Base-by-base conservation (phyloP, 2,797 vertebrate species). In the Fistularia commersonii region DNA sequence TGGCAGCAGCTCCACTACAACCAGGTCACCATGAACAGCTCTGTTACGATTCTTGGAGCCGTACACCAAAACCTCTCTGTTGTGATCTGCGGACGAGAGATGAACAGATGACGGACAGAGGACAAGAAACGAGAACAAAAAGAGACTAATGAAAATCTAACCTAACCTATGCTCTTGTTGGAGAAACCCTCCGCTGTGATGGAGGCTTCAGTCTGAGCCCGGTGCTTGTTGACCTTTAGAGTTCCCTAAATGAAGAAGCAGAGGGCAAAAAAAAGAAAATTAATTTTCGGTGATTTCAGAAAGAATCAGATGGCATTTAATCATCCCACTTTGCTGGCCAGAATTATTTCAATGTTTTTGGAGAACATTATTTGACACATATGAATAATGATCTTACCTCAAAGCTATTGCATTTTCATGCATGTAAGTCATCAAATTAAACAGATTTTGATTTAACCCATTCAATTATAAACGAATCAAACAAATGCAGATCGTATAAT, bases 221-320 rank as follows among this genome's bases (percentile, higher is more conserved):
- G 88, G 57, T 99, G 93, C 63, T 96, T 98, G 71, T 93, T 99
- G 61, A 98, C 93, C 7, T 79, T 92, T 76, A 99, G 86, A 0
- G 82, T 83, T 0, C 96, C 97, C 97, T 99, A 72, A 23, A 2
- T 23, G 23, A 23, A 23, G 23, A 23, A 61, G 71, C 9, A 41
- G 8, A 57, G 43, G 9, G 3, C 34, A n/a, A 32, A 1, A 41
- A 1, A 36, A 1, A 33, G 36, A 13, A 23, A 34, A 23, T 49
- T 32, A 6, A 41, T 41, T 15, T 12, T 8, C 15, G 0, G 8
- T 42, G 41, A 9, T 14, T 42, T 8, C 9, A 42, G 35, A 10
- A 36, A 10, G 35, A 36, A 8, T 7, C 6, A 36, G 2, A 36
- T 6, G 6, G 9, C 7, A 36, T 36, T 36, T 36, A 7, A 36